A percentile compares a stretch with the other conserved stretches of the same genome.
phyloP scores from a whole-genome alignment of 2,113 vertebrate genomes.

The Neotragus pygmaeus region DNA sequence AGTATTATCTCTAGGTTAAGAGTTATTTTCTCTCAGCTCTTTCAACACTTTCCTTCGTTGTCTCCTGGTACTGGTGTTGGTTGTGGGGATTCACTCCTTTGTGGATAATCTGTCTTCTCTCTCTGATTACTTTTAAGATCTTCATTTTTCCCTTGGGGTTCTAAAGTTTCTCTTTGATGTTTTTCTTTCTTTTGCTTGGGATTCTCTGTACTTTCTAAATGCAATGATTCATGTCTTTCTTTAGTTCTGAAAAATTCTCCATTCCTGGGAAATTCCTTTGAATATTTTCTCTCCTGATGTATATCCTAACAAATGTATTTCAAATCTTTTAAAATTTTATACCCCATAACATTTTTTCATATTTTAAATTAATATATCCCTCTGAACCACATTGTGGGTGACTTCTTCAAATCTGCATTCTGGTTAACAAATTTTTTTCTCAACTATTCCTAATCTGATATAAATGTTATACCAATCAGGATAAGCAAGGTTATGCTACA shows the following conservation, averaged over 20 bases:
- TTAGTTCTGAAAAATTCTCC: background rate
- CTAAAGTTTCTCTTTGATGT: background rate
- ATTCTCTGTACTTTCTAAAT: background rate
- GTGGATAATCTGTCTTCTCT: background rate
- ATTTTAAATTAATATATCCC: background rate
- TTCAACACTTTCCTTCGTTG: background rate
- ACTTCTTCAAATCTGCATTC: background rate
- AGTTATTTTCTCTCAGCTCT: background rate
- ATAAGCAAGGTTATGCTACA: background rate
- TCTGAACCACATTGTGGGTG: background rate
- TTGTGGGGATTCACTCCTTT: background rate
- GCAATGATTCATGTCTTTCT: background rate
- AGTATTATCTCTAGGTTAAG: background rate
- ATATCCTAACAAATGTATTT: background rate
- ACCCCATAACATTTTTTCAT: background rate
- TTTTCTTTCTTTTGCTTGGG: background rate
- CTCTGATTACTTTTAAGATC: constrained; percentile 1
- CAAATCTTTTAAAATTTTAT: background rate
- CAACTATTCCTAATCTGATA: background rate
- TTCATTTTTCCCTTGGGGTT: background rate
- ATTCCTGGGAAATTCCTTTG: background rate
- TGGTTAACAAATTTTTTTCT: background rate
- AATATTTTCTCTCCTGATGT: background rate
- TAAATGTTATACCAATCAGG: background rate
- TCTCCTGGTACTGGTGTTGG: background rate